Percentiles rank a stretch among this genome's conserved stretches.
These are phyloP conservation scores for Abrostola tripartita DNA, from an alignment of 2,888 invertebrate species.

Conservation along the genomic window DNA sequence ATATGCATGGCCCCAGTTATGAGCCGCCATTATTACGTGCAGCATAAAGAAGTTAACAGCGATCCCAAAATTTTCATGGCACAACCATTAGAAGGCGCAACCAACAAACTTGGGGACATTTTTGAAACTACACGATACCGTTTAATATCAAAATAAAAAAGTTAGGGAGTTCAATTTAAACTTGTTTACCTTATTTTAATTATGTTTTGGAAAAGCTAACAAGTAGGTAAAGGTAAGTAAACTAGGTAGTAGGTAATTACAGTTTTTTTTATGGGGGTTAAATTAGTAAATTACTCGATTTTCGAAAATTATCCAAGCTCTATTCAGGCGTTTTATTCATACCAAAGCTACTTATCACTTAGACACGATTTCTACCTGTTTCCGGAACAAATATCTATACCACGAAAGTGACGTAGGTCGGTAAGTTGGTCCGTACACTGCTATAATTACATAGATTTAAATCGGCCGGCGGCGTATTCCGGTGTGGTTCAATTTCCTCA, in stretches of 20 bases:
- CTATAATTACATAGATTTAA: conserved; percentile 57
- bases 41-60: conserved; percentile 15
- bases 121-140: conserved; percentile 8
- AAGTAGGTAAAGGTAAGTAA: background rate
- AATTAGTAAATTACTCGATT: no score
- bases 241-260: background rate
- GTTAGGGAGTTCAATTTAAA: background rate
- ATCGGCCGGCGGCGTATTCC: conserved; percentile 50
- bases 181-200: background rate
- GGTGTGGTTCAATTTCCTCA: conserved; percentile 55
- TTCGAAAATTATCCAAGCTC: no score
- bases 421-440: conserved; percentile 34
- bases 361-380: background rate
- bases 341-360: no score
- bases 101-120: conserved; percentile 7
- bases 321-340: no score
- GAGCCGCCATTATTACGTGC: conserved; percentile 2
- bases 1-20: conserved; percentile 27
- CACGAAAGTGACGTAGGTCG: conserved; percentile 17
- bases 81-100: conserved; percentile 13
- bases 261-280: background rate
- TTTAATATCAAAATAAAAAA: conserved; percentile 13
- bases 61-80: conserved; percentile 26
- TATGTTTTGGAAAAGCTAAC: background rate
- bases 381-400: background rate